A percentile compares a stretch with the other conserved stretches of the same genome.
Conservation (phyloP, 2,797 vertebrate species). For the Dryobates pubescens region DNA sequence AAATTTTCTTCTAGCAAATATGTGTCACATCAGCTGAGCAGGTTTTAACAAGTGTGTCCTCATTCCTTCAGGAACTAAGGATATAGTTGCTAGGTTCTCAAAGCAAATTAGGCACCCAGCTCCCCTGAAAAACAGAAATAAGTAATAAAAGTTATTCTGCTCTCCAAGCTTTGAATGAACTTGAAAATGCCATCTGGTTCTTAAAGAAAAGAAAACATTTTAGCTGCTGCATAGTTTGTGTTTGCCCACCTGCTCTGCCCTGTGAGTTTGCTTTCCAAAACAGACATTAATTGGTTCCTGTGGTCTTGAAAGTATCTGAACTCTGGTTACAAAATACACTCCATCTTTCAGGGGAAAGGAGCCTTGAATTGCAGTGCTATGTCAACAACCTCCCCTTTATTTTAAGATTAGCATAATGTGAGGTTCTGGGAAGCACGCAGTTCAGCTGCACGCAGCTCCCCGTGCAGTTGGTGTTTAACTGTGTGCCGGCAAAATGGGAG, state of each 20-base stretch:
- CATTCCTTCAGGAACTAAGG: slow-evolving; percentile 52
- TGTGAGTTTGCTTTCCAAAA: background rate
- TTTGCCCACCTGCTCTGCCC: background rate
- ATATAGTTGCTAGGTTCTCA: background rate
- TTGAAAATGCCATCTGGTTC: background rate
- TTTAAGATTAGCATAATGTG: background rate
- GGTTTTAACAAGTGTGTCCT: slow-evolving; percentile 50
- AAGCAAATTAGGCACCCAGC: background rate
- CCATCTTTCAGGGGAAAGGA: background rate
- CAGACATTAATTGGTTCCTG: background rate
- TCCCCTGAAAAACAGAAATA: background rate
- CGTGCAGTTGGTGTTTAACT: background rate
- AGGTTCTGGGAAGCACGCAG: background rate
- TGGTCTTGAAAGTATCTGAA: background rate
- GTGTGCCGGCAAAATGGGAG: background rate
- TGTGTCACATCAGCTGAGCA: slow-evolving; percentile 48
- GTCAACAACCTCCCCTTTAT: background rate
- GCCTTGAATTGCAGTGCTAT: background rate
- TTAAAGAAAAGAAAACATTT: background rate
- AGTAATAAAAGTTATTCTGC: background rate
- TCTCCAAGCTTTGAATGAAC: background rate
- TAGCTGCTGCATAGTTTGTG: background rate
- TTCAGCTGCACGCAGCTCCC: background rate
- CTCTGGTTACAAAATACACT: background rate
- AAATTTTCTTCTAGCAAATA: slow-evolving; percentile 45